Conservation (phyloP, 2,113 vertebrate species). For the Triplophysa tibetana region DNA sequence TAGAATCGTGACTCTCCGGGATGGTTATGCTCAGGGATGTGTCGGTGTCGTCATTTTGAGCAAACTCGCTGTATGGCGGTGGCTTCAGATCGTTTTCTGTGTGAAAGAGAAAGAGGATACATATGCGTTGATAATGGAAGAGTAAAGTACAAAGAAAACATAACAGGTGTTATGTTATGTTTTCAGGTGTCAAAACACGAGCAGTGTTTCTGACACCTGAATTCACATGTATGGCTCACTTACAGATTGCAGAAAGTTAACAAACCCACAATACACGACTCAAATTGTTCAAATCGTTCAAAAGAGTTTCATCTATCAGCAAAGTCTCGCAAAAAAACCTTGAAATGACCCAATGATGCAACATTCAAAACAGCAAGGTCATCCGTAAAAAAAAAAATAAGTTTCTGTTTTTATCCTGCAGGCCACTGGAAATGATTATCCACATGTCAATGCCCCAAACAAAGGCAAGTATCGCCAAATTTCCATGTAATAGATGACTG, state of each 20-base stretch:
- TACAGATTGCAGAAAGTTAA: no score
- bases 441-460: conserved; percentile 4
- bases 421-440: background rate
- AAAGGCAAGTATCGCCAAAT: background rate
- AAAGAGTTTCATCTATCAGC: no score
- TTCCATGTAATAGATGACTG: background rate
- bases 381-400: background rate
- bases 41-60: conserved; percentile 53
- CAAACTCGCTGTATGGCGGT: conserved; percentile 80
- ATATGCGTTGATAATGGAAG: background rate
- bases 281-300: no score
- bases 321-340: background rate
- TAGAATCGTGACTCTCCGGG: conserved; percentile 64
- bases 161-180: no score
- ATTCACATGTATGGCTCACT: no score
- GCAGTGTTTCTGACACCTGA: background rate
- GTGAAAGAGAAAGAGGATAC: conserved; percentile 17
- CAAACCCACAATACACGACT: no score
- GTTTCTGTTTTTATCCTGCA: background rate
- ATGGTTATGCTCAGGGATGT: conserved; percentile 61
- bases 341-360: conserved; percentile 4
- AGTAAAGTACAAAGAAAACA: background rate
- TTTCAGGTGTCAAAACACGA: no score
- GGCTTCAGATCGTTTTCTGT: conserved; percentile 81
- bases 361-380: background rate